These are phyloP conservation scores for Elgaria multicarinata DNA, from an alignment of 2,113 vertebrate species.

Conservation along the genomic window DNA sequence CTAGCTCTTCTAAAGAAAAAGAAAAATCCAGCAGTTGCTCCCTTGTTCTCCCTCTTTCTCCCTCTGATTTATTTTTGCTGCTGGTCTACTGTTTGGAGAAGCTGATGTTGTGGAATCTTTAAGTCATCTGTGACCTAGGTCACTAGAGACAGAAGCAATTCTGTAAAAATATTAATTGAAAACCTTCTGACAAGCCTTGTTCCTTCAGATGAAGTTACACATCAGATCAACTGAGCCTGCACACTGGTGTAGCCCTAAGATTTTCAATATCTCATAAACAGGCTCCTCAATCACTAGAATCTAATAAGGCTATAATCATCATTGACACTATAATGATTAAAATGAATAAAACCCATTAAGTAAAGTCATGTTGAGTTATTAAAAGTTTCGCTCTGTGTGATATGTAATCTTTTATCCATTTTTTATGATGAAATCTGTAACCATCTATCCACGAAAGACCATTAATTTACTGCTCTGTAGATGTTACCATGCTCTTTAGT, in stretches of 20 bases:
- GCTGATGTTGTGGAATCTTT: conserved; percentile 77
- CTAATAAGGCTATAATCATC: conserved; percentile 98
- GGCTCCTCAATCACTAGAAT: conserved; percentile 92
- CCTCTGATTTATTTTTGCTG: conserved; percentile 72
- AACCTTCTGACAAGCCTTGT: conserved; percentile 70
- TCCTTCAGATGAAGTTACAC: conserved; percentile 81
- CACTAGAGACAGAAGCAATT: conserved; percentile 81
- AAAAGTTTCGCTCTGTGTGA: conserved; percentile 91
- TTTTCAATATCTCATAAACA: conserved; percentile 86
- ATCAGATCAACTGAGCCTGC: conserved; percentile 75
- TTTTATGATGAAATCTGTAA: conserved; percentile 94
- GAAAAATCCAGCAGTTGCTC: not conserved
- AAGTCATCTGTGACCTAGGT: conserved; percentile 84
- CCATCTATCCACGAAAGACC: conserved; percentile 92
- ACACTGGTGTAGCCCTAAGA: conserved; percentile 71
- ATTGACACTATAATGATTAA: conserved; percentile 99
- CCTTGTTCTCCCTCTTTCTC: not conserved
- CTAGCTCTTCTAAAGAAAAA: not conserved
- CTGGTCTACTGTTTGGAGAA: conserved; percentile 78
- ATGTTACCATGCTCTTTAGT: conserved; percentile 89
- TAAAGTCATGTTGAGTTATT: conserved; percentile 96
- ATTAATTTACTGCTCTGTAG: conserved; percentile 89
- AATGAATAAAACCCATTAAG: conserved; percentile 99
- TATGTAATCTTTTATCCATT: conserved; percentile 91
- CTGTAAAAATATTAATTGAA: conserved; percentile 83